A percentile compares a stretch with the other conserved stretches of the same genome.
Evolutionary conservation across 2,888 invertebrate species (phyloP).

Genomic region (Maniola hyperantus): DNA sequence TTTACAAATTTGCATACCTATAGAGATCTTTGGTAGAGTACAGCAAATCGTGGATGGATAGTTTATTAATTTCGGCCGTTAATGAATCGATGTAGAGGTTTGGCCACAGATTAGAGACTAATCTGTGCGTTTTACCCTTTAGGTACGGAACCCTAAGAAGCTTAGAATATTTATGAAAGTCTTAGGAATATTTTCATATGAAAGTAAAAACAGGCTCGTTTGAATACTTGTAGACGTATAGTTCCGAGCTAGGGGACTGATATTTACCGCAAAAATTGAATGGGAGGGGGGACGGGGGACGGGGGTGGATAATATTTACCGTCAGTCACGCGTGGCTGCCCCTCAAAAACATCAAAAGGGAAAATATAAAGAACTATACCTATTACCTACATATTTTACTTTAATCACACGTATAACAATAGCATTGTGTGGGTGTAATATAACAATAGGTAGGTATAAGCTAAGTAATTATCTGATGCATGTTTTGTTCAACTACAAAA

Average conservation of each 20-base stretch:
- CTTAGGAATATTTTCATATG: not conserved
- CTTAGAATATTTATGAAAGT: no score
- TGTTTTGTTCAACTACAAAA: slow-evolving; percentile 1
- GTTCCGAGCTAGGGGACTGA: slow-evolving; percentile 13
- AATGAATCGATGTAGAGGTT: not conserved
- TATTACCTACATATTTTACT: not conserved
- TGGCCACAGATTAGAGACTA: no score
- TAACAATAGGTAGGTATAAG: not conserved
- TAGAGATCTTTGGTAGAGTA: no score
- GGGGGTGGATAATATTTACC: slow-evolving; percentile 31
- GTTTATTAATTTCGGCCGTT: no score
- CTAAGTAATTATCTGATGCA: slow-evolving; percentile 9
- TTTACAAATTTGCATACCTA: no score
- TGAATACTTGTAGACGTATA: not conserved
- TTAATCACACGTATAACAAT: not conserved
- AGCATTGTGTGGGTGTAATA: not conserved
- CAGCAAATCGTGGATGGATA: no score
- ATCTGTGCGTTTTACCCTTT: no score
- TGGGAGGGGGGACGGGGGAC: slow-evolving; percentile 9
- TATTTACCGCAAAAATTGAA: slow-evolving; percentile 25
- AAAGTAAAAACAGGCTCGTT: not conserved
- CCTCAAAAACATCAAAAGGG: slow-evolving; percentile 17
- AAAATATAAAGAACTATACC: not conserved
- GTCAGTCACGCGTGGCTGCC: slow-evolving; percentile 25
- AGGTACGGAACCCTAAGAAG: no score